A percentile compares a stretch with the other conserved stretches of the same genome.
phyloP scores from a whole-genome alignment of 2,797 vertebrate species.

The Choloepus didactylus region DNA sequence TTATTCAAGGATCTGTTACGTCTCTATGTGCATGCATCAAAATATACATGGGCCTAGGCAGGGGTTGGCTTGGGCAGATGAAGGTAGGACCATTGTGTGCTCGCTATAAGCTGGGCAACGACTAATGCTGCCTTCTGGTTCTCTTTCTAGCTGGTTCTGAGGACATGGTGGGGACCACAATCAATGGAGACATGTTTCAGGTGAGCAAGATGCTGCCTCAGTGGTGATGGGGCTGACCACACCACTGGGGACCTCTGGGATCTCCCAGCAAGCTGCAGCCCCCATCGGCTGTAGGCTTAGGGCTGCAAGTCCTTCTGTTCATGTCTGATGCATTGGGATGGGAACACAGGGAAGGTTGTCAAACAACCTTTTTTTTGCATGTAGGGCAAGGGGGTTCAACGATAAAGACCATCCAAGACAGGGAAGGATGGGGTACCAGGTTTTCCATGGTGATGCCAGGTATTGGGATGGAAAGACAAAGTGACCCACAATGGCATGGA shows the following conservation, averaged over 20 bases:
- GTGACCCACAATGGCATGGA: not conserved
- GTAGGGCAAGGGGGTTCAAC: not conserved
- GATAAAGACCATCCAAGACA: not conserved
- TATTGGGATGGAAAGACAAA: not conserved
- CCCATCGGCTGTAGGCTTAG: not conserved
- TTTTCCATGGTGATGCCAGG: not conserved
- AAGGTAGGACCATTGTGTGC: not conserved
- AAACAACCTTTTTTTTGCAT: not conserved
- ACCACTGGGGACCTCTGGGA: not conserved
- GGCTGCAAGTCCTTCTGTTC: not conserved
- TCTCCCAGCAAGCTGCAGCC: not conserved
- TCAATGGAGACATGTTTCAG: conserved; percentile 94
- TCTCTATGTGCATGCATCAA: not conserved
- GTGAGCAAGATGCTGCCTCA: conserved; percentile 85
- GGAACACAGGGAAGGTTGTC: not conserved
- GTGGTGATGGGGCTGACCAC: not conserved
- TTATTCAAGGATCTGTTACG: not conserved
- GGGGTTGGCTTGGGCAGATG: rapidly evolving
- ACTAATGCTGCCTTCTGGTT: conserved; percentile 61
- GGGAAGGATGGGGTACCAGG: not conserved
- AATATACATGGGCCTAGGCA: rapidly evolving
- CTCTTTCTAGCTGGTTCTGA: conserved; percentile 88
- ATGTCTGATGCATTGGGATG: not conserved
- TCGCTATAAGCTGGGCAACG: not conserved
- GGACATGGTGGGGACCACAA: conserved; percentile 86